phyloP scores from a whole-genome alignment of 1,140 invertebrate genomes.

The Dolichoris vasculosae region DNA sequence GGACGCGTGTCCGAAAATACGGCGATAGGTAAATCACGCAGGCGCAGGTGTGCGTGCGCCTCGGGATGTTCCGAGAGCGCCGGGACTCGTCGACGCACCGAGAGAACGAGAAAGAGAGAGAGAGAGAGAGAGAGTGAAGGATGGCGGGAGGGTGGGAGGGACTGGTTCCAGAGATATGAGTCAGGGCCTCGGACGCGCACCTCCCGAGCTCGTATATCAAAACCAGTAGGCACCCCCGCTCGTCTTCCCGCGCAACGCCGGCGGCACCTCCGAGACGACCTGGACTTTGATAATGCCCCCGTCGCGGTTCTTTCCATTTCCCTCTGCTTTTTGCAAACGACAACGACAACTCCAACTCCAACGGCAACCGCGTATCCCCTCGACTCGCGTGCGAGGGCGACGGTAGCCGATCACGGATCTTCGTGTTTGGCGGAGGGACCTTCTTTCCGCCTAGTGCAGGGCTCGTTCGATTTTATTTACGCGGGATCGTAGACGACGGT shows the following conservation, averaged over 20 bases:
- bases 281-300: constrained; percentile 4
- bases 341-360: no score
- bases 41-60: constrained; percentile 4
- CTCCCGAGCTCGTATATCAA: constrained; percentile 70
- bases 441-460: no score
- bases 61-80: not conserved
- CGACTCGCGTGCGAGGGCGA: not conserved
- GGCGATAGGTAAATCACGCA: not conserved
- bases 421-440: not conserved
- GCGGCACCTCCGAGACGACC: not conserved
- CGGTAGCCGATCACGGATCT: not conserved
- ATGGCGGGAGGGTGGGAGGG: no score
- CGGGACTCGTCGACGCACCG: not conserved
- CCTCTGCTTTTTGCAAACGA: not conserved
- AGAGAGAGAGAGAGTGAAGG: not conserved
- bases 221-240: constrained; percentile 73
- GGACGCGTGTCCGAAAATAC: not conserved
- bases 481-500: not conserved
- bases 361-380: no score
- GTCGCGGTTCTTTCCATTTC: not conserved
- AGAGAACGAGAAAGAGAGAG: not conserved
- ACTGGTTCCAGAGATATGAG: constrained; percentile 46
- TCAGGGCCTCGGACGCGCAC: constrained; percentile 63
- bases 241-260: not conserved
- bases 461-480: not conserved